A percentile compares a stretch with the other conserved stretches of the same genome.
Conservation (phyloP, 2,888 invertebrate species). For the Scaptomyza reducta region DNA sequence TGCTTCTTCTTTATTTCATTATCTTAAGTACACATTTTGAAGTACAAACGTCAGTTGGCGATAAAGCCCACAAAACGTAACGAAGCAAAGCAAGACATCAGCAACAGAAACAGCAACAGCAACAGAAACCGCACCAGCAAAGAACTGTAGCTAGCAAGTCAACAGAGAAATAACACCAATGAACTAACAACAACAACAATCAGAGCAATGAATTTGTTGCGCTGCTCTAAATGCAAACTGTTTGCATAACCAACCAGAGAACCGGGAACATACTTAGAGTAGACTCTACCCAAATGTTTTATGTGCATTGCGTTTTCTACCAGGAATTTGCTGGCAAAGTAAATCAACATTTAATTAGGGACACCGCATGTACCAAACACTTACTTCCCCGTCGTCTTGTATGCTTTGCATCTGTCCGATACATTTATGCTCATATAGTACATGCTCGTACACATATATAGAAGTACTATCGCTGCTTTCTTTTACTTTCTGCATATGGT, state of each 20-base stretch:
- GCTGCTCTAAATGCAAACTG: constrained; percentile 73
- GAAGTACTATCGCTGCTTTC: constrained; percentile 39
- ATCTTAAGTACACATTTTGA: constrained; percentile 81
- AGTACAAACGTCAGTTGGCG: constrained; percentile 79
- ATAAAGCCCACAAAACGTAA: constrained; percentile 61
- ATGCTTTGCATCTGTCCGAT: constrained; percentile 24
- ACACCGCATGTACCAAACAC: constrained; percentile 26
- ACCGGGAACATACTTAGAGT: not conserved
- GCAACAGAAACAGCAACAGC: too few species aligned
- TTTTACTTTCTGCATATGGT: constrained; percentile 81
- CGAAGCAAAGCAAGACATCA: constrained; percentile 56
- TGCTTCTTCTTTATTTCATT: constrained; percentile 55
- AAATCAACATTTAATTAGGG: constrained; percentile 59
- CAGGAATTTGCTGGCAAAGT: constrained; percentile 32
- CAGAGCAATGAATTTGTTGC: constrained; percentile 47
- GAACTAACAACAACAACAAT: constrained; percentile 44
- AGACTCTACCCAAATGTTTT: constrained; percentile 14
- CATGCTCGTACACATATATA: not conserved
- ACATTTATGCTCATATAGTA: not conserved
- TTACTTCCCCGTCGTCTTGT: too few species aligned
- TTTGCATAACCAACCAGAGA: constrained; percentile 59
- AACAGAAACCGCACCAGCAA: not conserved
- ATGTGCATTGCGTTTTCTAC: constrained; percentile 24
- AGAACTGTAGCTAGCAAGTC: constrained; percentile 54
- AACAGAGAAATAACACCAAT: constrained; percentile 41